Base-by-base conservation (phyloP, 2,888 invertebrate species). In the Hartigia nigra region DNA sequence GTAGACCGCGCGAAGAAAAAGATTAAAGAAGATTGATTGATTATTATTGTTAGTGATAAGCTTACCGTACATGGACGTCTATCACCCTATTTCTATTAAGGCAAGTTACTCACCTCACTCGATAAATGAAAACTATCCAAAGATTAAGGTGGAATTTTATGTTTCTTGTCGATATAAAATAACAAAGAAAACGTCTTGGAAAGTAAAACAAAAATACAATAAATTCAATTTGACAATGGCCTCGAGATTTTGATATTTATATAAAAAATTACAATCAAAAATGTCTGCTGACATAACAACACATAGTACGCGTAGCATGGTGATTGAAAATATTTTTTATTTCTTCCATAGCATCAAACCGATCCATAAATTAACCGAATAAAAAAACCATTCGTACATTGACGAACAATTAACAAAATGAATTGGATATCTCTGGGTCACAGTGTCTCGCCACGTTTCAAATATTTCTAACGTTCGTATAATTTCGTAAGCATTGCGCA, bases 401-500 rank as follows among this genome's bases (percentile, higher is more conserved):
- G 9, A 55, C 55, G 23, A 23, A 9, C 23, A 55, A 23, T 55
- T 23, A 55, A 55, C 23, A 55, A 23, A 23, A 55, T 23, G 9
- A 55, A 55, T 23, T 0, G 9, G 23, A 55, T 9, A 55, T 23
- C 9, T 55, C 2, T 23, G 55, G 55, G 23, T 55, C 55, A 23
- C 23, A 55, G 55, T 0, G 55, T 55, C 2, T 55, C 9, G 23
- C 23, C 23, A 9, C 0, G 5, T 55, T 55, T 55, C 55, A 9
- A 55, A 23, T 23, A 55, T 55, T 55, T 23, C 14, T 55, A 55
- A 23, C 55, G 55, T 23, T 34, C 74, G 35, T 35, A 34, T 36
- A 74, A 23, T 74, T 74, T 23, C 36, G 9, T 36, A 12, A 31
- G 14, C 39, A 79, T 35, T 31, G 81, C 86, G 86, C 86, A 84